These are phyloP conservation scores for Micromys minutus DNA, from an alignment of 2,113 vertebrate genomes.

Conservation along the genomic window DNA sequence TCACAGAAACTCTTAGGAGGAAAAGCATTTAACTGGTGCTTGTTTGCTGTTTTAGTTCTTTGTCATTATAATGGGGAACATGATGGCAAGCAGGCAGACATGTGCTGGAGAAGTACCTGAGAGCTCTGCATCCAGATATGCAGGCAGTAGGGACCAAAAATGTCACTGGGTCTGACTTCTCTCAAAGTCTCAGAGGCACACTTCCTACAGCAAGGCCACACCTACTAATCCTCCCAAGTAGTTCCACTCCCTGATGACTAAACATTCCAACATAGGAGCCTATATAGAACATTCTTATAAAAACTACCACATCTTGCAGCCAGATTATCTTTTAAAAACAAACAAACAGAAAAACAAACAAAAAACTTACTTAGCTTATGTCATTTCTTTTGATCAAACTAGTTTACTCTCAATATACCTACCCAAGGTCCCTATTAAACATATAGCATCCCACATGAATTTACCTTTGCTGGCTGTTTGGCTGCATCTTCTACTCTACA, in stretches of 20 bases:
- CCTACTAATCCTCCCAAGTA: neutral
- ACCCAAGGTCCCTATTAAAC: neutral
- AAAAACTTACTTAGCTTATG: neutral
- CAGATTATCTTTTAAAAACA: neutral
- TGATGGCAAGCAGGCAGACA: neutral
- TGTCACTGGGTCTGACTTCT: neutral
- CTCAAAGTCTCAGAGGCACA: neutral
- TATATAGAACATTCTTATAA: neutral
- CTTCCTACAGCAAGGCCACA: neutral
- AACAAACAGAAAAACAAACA: neutral
- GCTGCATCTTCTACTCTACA: neutral
- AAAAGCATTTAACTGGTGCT: too few relatives aligned
- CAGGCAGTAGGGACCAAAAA: neutral
- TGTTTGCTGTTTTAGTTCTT: neutral
- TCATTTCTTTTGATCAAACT: constrained; percentile 24
- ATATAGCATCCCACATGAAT: neutral
- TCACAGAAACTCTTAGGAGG: neutral
- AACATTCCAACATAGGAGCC: neutral
- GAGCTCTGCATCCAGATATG: too few relatives aligned
- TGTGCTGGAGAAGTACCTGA: neutral
- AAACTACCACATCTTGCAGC: neutral
- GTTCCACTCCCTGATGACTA: neutral
- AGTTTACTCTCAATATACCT: neutral
- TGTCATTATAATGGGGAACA: neutral
- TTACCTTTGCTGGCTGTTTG: neutral